phyloP scores from a whole-genome alignment of 2,113 vertebrate genomes.

The Apodemus sylvaticus region DNA sequence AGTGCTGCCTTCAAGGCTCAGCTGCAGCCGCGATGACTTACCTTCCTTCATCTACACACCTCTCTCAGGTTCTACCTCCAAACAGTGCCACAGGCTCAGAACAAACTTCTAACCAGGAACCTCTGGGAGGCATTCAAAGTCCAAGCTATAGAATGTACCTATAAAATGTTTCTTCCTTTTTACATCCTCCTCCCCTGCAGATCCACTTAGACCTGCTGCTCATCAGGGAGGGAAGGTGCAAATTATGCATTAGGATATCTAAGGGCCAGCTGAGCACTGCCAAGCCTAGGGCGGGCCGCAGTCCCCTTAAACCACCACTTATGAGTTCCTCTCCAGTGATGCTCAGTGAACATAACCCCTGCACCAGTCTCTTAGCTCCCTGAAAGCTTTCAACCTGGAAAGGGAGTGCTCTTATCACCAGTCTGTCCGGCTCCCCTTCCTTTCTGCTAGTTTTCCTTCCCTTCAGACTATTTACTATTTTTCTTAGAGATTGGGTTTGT shows the following conservation, averaged over 20 bases:
- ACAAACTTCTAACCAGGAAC: not conserved
- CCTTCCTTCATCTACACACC: not conserved
- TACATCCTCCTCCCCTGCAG: not conserved
- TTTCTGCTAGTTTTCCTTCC: not conserved
- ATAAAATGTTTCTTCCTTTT: not conserved
- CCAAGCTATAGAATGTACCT: not conserved
- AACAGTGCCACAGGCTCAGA: not conserved
- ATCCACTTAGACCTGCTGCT: not conserved
- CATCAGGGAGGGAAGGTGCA: not conserved
- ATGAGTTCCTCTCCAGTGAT: not conserved
- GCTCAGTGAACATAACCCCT: not conserved
- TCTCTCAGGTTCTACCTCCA: not conserved
- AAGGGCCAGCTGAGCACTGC: not conserved
- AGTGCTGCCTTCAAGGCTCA: not conserved
- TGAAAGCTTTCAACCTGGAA: slow-evolving; percentile 23
- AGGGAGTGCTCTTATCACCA: not conserved
- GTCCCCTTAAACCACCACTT: not conserved
- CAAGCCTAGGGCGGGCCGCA: not conserved
- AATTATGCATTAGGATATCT: not conserved
- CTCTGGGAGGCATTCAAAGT: not conserved
- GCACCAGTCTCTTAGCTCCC: not conserved
- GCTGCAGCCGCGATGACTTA: not conserved
- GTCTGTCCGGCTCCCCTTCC: not conserved
- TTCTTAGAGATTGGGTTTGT: not conserved
- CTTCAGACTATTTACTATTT: slow-evolving; percentile 30